A percentile compares a stretch with the other conserved stretches of the same genome.
Conservation (phyloP, 2,113 vertebrate genomes). For the Pteropus alecto region DNA sequence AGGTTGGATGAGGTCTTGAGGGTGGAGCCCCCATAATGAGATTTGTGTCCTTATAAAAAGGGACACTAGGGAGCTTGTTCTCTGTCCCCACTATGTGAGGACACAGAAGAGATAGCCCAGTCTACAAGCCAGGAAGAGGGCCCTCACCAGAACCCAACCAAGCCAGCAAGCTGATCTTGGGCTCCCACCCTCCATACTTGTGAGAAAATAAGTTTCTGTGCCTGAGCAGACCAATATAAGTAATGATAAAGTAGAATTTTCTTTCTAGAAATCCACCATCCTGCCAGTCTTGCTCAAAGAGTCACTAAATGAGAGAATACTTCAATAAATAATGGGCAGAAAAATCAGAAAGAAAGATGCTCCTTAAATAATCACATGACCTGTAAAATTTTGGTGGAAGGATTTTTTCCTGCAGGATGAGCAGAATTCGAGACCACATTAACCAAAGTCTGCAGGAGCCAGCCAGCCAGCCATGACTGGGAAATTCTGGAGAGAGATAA, state of each 20-base stretch:
- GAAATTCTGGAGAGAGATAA: neutral
- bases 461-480: neutral
- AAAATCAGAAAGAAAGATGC: neutral
- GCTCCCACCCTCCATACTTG: neutral
- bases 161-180: neutral
- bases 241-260: neutral
- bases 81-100: neutral
- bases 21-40: neutral
- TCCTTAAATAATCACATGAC: neutral
- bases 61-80: neutral
- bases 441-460: neutral
- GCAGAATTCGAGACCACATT: neutral
- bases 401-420: neutral
- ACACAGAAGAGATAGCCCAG: neutral
- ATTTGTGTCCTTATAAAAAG: neutral
- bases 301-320: neutral
- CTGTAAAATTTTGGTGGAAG: neutral
- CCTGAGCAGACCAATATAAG: neutral
- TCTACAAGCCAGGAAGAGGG: neutral
- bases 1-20: neutral
- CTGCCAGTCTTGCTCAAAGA: neutral
- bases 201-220: neutral
- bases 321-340: neutral
- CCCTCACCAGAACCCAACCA: neutral
- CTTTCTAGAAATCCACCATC: neutral